phyloP scores from a whole-genome alignment of 2,113 vertebrate species.

The Gopherus evgoodei region DNA sequence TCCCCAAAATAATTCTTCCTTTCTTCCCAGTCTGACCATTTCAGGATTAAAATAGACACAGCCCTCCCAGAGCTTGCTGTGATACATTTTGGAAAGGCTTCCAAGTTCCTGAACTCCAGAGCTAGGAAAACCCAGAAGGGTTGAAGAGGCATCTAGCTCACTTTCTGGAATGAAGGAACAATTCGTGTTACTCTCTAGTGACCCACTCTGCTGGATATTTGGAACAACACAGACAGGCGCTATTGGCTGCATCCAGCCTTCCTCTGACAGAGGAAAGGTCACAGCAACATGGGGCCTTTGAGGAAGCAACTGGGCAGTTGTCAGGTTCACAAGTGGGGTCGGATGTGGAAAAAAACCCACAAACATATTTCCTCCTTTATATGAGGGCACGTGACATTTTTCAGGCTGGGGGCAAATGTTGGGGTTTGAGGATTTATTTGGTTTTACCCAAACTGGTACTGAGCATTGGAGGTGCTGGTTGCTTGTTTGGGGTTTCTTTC shows the following conservation, averaged over 20 bases:
- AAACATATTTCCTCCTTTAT: not conserved
- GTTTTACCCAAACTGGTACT: not conserved
- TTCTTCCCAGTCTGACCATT: not conserved
- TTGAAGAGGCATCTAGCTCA: not conserved
- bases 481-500: not conserved
- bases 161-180: not conserved
- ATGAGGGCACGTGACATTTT: not conserved
- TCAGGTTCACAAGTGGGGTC: not conserved
- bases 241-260: not conserved
- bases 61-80: not conserved
- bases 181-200: not conserved
- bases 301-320: not conserved
- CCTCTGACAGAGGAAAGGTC: no score
- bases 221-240: not conserved
- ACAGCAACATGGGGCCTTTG: no score
- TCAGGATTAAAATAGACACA: not conserved
- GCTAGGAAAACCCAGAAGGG: no score
- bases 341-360: not conserved
- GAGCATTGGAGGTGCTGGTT: not conserved
- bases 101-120: not conserved
- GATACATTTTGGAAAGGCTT: not conserved
- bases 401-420: not conserved
- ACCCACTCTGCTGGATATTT: not conserved
- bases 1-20: not conserved
- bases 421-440: not conserved